Conservation (phyloP, 2,113 vertebrate species). For the Channa maculata region DNA sequence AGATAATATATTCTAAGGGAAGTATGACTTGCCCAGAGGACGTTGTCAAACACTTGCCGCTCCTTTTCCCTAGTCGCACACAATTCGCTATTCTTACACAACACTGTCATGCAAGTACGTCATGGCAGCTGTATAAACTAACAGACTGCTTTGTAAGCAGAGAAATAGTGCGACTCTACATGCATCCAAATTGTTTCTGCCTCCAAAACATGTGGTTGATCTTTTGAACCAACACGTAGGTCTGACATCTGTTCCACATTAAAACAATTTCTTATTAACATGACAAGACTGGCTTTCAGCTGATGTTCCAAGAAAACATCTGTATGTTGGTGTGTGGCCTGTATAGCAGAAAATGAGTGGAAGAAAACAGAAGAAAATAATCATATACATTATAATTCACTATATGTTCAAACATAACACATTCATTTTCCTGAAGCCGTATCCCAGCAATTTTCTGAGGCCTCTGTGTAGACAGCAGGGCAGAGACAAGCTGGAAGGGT, state of each 20-base stretch:
- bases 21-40: slow-evolving; percentile 1
- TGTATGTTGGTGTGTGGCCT: not conserved
- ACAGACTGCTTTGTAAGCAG: slow-evolving; percentile 9
- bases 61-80: slow-evolving; percentile 5
- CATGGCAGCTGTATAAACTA: slow-evolving; percentile 1
- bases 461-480: too few species aligned
- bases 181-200: not conserved
- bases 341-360: too few species aligned
- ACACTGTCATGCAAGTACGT: not conserved
- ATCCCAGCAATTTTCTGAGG: too few species aligned
- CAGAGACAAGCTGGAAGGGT: too few species aligned
- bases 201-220: slow-evolving; percentile 1
- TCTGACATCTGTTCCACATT: slow-evolving; percentile 36
- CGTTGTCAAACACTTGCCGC: not conserved
- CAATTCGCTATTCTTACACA: slow-evolving; percentile 18
- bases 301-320: slow-evolving; percentile 18
- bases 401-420: too few species aligned
- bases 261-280: slow-evolving; percentile 21
- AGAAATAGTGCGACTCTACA: not conserved
- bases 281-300: not conserved
- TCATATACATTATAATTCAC: too few species aligned
- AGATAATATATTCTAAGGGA: slow-evolving; percentile 29
- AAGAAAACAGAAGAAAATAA: too few species aligned
- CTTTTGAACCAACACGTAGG: slow-evolving; percentile 1
- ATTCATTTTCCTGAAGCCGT: too few species aligned